Evolutionary conservation across 2,113 vertebrate species (phyloP).

Genomic region (Lepidothrix coronata): DNA sequence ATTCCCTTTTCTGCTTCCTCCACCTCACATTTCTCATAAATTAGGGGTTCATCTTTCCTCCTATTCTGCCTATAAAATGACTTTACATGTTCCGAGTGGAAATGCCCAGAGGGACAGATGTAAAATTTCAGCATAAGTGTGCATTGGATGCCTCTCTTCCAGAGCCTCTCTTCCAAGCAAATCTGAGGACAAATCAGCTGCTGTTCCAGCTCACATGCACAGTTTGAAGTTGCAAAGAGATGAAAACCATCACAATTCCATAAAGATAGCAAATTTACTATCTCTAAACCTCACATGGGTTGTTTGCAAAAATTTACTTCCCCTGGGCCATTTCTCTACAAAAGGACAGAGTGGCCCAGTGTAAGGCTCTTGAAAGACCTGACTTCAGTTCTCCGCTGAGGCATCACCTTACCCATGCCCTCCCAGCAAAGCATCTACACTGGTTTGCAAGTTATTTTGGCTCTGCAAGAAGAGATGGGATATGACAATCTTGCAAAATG

Average conservation of each 20-base stretch:
- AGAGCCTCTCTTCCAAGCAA: background rate
- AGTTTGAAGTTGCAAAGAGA: background rate
- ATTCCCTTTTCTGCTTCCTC: background rate
- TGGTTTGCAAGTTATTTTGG: background rate
- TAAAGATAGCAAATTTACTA: background rate
- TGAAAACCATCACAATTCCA: conserved; percentile 2
- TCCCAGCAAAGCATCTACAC: background rate
- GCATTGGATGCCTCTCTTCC: background rate
- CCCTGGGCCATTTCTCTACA: background rate
- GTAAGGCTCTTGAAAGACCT: background rate
- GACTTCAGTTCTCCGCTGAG: background rate
- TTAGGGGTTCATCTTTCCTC: background rate
- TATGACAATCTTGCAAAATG: background rate
- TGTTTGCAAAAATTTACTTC: conserved; percentile 1
- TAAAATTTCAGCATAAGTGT: background rate
- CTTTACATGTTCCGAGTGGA: background rate
- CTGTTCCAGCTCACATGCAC: background rate
- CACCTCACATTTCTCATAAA: background rate
- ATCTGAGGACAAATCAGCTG: background rate
- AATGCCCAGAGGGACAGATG: background rate
- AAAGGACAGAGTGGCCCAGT: background rate
- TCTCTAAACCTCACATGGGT: background rate
- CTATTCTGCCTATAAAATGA: background rate
- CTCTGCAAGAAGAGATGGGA: background rate
- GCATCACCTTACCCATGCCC: background rate